Conservation (phyloP, 2,888 invertebrate genomes). For the Chironomus riparius region DNA sequence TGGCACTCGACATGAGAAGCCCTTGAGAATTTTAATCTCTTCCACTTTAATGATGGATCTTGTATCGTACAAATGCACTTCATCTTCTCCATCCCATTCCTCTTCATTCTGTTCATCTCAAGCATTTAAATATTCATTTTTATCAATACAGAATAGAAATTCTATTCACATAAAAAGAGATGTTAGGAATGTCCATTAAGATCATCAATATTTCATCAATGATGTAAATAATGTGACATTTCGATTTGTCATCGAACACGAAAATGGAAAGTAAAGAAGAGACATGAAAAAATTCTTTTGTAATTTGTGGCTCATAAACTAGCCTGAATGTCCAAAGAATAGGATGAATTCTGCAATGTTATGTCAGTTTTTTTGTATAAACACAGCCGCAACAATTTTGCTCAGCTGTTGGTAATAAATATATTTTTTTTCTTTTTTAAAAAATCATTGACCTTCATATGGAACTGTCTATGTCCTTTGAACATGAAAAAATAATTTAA, state of each 20-base stretch:
- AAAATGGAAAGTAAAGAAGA: background rate
- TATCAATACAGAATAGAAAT: background rate
- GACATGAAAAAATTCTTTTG: background rate
- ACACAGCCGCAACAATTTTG: constrained; percentile 11
- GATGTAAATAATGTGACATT: constrained; percentile 27
- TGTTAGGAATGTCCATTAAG: background rate
- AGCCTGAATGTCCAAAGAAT: background rate
- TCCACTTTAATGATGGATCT: background rate
- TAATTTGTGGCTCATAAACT: background rate
- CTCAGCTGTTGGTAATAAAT: background rate
- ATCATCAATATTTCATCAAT: constrained; percentile 19
- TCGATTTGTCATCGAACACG: background rate
- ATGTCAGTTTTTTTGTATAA: background rate
- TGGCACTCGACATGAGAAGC: background rate
- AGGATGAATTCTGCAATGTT: background rate
- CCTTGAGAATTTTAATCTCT: constrained; percentile 27
- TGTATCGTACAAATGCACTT: background rate
- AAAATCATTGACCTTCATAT: too few species aligned
- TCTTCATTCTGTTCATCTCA: background rate
- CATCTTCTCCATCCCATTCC: background rate
- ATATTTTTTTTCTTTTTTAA: too few species aligned
- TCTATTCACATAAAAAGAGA: background rate
- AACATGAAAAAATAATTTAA: background rate
- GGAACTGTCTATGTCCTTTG: background rate
- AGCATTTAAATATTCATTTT: background rate